Conservation (phyloP, 23 tunicate genomes). For the Styela plicata region DNA sequence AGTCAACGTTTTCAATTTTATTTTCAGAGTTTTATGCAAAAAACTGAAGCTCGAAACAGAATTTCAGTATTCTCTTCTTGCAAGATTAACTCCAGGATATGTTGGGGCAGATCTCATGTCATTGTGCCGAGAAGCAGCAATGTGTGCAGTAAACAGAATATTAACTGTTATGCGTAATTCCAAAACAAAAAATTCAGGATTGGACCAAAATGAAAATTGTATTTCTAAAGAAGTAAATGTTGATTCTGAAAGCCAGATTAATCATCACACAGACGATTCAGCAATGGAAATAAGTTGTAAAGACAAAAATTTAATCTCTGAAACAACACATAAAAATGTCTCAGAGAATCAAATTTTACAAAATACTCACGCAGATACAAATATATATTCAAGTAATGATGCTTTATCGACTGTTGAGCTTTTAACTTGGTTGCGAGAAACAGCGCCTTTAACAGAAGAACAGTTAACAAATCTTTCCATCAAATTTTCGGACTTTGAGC, state of each 20-base stretch:
- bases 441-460: constrained; percentile 21
- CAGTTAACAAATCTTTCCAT: constrained; percentile 34
- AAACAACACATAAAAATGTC: too few relatives aligned
- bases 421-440: background rate
- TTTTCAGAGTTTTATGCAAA: constrained; percentile 52
- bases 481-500: constrained; percentile 55
- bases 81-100: constrained; percentile 80
- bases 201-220: background rate
- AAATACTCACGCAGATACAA: background rate
- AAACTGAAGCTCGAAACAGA: constrained; percentile 55
- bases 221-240: background rate
- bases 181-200: background rate
- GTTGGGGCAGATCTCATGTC: constrained; percentile 39
- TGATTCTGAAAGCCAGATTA: background rate
- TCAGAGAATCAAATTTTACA: background rate
- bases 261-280: background rate
- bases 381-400: background rate
- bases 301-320: background rate
- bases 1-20: too few relatives aligned
- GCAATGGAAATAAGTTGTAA: background rate
- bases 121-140: constrained; percentile 65
- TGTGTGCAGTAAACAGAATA: constrained; percentile 32
- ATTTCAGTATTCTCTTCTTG: constrained; percentile 51
- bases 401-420: constrained; percentile 3
- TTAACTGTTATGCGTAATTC: background rate